These are phyloP conservation scores for Brienomyrus longianalis DNA, from an alignment of 2,113 vertebrate species.

Conservation along the genomic window DNA sequence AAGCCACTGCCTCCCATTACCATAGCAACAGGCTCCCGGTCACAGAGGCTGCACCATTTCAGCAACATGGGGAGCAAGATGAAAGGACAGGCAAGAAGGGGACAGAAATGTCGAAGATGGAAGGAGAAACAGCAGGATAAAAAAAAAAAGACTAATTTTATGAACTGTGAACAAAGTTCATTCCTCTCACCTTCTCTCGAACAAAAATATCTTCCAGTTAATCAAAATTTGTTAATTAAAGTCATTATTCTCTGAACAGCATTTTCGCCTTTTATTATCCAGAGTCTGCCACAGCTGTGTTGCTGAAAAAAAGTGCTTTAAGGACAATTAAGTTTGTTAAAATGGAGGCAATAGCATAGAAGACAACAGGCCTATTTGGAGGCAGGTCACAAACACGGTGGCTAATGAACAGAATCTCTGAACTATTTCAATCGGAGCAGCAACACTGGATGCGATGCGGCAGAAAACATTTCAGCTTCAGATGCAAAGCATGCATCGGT, in stretches of 20 bases:
- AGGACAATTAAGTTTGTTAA: background rate
- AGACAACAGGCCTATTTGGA: background rate
- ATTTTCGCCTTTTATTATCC: background rate
- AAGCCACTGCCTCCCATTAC: slow-evolving; percentile 63
- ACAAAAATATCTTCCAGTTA: slow-evolving; percentile 11
- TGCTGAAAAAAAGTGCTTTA: background rate
- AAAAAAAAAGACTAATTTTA: background rate
- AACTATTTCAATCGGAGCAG: background rate
- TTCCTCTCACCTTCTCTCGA: background rate
- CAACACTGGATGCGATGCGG: background rate
- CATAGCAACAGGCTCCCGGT: slow-evolving; percentile 55
- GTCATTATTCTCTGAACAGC: background rate
- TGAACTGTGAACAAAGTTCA: background rate
- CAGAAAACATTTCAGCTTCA: background rate
- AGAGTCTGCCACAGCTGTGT: background rate
- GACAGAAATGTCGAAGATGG: background rate
- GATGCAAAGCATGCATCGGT: background rate
- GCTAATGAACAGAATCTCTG: background rate
- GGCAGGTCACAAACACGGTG: background rate
- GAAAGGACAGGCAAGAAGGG: background rate
- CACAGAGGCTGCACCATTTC: slow-evolving; percentile 13
- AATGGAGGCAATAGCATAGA: background rate
- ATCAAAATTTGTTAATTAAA: slow-evolving; percentile 22
- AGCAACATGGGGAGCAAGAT: slow-evolving; percentile 17
- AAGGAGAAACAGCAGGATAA: background rate